These are phyloP conservation scores for Carassius gibelio DNA, from an alignment of 2,113 vertebrate genomes.

Conservation along the genomic window DNA sequence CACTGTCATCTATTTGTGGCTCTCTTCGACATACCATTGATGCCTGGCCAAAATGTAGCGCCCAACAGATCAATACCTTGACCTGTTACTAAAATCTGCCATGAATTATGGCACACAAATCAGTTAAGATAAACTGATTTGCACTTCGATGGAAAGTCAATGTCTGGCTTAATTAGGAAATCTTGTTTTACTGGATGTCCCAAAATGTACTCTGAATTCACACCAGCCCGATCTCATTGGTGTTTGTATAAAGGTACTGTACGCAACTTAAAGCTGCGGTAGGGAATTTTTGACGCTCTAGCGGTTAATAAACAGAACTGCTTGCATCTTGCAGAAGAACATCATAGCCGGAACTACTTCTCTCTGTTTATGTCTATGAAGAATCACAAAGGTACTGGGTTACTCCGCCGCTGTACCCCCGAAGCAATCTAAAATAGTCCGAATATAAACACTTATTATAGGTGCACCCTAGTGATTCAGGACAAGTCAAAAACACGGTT, in stretches of 20 bases:
- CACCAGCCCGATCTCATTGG: not conserved
- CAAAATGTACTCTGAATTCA: not conserved
- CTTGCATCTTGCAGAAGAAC: no score
- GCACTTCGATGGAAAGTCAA: not conserved
- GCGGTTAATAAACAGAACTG: no score
- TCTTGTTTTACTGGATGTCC: slow-evolving; percentile 1
- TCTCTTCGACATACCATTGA: slow-evolving; percentile 28
- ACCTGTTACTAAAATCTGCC: slow-evolving; percentile 37
- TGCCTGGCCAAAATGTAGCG: slow-evolving; percentile 22
- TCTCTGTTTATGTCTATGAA: no score
- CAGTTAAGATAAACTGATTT: slow-evolving; percentile 34
- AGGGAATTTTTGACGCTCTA: no score
- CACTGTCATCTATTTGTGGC: slow-evolving; percentile 50
- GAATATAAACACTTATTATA: no score
- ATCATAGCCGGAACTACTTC: no score
- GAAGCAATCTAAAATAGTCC: no score
- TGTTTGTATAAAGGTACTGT: not conserved
- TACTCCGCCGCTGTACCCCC: no score
- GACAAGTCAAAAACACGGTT: no score
- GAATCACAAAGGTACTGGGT: no score
- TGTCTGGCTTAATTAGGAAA: slow-evolving; percentile 15
- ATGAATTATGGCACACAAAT: slow-evolving; percentile 27
- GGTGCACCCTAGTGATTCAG: no score
- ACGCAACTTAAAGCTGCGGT: not conserved
- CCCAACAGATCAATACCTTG: slow-evolving; percentile 35